Base-by-base conservation (phyloP, 1,140 invertebrate species). In the Meteorus sp. region DNA sequence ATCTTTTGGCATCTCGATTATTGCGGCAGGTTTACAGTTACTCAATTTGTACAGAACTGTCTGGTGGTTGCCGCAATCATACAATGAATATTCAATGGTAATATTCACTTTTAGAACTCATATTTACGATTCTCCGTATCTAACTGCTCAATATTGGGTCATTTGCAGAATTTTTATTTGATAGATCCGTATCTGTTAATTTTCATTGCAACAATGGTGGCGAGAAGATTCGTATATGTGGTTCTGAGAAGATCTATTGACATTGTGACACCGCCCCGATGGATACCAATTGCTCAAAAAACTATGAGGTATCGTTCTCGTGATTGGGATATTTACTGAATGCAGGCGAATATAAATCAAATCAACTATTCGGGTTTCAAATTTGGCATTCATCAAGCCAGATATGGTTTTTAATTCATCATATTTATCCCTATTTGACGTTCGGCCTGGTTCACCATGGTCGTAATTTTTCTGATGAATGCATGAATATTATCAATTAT, bases 61-160 rank as follows among this genome's bases (percentile, higher is more conserved):
- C n/a, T 98, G 94, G 93, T 98, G 96, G 95, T 75, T 98, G 20
- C 93, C 94, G 13, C 88, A 97, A 68, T 95, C 94, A 2, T 89
- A 94, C 73, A 92, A 89, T 62, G 87, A 86, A 65, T 91, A 93
- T 79, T 89, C 90, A 64, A 87, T 97, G 87, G 94, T 96, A 82
- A 81, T 35, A 29, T 54, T 56, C 47, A 3, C 15, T 22, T 19
- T 15, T 20, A 11, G 3, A 65, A 37, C 19, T 56, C 23, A 55
- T 20, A 56, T 54, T 53, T 22, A 33, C 50, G 52, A 33, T 19
- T 23, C 50, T 62, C 29, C 47, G 25, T 20, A 51, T n/a, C 45
- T 29, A 19, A 43, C 22, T 53, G n/a, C n/a, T n/a, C n/a, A n/a
- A n/a, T n/a, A n/a, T n/a, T n/a, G n/a, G 56, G 9, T 65, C 67